Conservation (phyloP, 2,888 invertebrate genomes). For the Nebria brevicollis region DNA sequence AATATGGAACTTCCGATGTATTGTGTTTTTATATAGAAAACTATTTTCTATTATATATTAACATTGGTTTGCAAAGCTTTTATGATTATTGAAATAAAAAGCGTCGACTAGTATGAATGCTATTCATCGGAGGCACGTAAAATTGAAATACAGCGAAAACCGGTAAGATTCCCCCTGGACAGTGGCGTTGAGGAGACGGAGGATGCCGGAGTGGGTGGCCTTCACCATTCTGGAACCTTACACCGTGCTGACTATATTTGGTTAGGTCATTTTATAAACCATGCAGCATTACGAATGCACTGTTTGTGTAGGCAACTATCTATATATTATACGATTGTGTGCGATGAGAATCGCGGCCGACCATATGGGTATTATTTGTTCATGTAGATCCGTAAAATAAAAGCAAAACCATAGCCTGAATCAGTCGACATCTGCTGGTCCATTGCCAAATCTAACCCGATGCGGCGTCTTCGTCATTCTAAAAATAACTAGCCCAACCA, state of each 20-base stretch:
- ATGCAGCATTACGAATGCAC: conserved; percentile 37
- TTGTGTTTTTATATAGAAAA: too few species aligned
- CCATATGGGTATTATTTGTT: background rate
- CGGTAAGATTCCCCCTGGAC: conserved; percentile 23
- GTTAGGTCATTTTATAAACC: conserved; percentile 49
- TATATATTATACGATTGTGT: background rate
- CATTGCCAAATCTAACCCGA: conserved; percentile 8
- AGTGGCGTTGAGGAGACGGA: conserved; percentile 22
- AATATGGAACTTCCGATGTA: too few species aligned
- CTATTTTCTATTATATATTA: too few species aligned
- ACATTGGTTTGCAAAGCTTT: too few species aligned
- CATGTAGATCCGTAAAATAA: background rate
- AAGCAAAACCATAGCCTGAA: background rate
- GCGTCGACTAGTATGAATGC: background rate
- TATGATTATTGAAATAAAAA: background rate
- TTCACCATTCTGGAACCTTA: conserved; percentile 40
- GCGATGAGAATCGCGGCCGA: background rate
- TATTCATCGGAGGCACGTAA: conserved; percentile 14
- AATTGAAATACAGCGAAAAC: conserved; percentile 23
- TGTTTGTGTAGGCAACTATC: conserved; percentile 21
- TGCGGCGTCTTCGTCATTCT: conserved; percentile 16
- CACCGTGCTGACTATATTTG: conserved; percentile 51
- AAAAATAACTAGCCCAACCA: background rate
- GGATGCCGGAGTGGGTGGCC: conserved; percentile 47
- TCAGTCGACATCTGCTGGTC: background rate